Evolutionary conservation across 1,140 invertebrate species (phyloP), one percentile per base, ranked within the genome.

Genomic region (Belonocnema kinseyi): DNA sequence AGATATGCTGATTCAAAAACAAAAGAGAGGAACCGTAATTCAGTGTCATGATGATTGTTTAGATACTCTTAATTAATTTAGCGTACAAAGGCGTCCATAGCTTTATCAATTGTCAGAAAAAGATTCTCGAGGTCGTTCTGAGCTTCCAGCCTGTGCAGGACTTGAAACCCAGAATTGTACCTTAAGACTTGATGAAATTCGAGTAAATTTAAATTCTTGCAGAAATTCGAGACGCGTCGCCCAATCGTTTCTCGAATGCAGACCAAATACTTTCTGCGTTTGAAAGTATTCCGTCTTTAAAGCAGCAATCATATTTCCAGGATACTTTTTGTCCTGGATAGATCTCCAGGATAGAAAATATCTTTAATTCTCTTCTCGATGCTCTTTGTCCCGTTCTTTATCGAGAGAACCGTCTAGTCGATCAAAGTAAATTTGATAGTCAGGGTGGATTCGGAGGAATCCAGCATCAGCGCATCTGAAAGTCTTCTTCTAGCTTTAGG

Each of bases 1-100:
- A 76, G 19, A 58, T 21, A 14, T 10, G 40, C 14, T 40, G 6
- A 40, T 12, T 40, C 0, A 21, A 76, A 77, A 77, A 80, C 52
- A 26, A 26, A 26, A 26, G 3, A 26, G 21, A 75, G 72, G 50
- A 75, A 75, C 74, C 84, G 77, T 85, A 85, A 87, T 75, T 88
- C 79, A 82, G 78, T 88, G 85, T 88, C 82, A 85, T 88, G 81
- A 77, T 89, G 77, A 78, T 87, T 74, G 78, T 46, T 75, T 76
- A 76, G 50, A 61, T 76, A 70, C 10, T 73, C 33, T 21, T 13
- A 11, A 71, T 58, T 46, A 46, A 8, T 73, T 74, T 53, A 58
- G 50, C 53, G n/a, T 50, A 46, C 53, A 66, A 51, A 73, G 61
- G 13, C 72, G 50, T 74, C 52, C 26, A 56, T 51, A 50, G 33